Evolutionary conservation across 2,888 invertebrate species (phyloP), one percentile per base, ranked within the genome.

Genomic region (Sepiola atlantica): DNA sequence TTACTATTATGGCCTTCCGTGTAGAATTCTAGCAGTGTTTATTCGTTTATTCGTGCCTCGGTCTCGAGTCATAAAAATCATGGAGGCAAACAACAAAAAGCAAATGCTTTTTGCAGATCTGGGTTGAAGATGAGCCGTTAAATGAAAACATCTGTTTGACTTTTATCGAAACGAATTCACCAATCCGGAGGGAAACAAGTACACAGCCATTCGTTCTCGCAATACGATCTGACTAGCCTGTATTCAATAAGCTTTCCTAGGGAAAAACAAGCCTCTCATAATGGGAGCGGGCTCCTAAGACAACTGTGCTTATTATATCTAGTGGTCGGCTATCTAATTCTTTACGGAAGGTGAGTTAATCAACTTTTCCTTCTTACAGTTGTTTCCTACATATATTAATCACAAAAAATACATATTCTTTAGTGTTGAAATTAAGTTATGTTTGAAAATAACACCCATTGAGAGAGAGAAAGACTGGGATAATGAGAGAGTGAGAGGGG

Each of bases 41-140:
- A 77, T 77, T 77, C n/a, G 77, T 77, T 77, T 77, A 32, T 77
- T 77, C n/a, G 77, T 77, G n/a, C 77, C 32, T 77, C n/a, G 77
- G 21, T 77, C n/a, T n/a, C 21, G 77, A 77, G n/a, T 77, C 77
- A 77, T 77, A 77, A 77, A 77, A 77, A 77, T 77, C n/a, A n/a
- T 77, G 16, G n/a, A 32, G 77, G 77, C 16, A 32, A 28, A 77
- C 16, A 77, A 45, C 45, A 45, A 45, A 45, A 45, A 45, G 45
- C 45, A 77, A 77, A 77, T 24, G 28, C 28, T 61, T 61, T 61
- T 61, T 61, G n/a, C 32, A 77, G 77, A 77, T 77, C 77, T 77
- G n/a, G 77, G n/a, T n/a, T n/a, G 77, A 77, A 77, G 77, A 77
- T 77, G 77, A 77, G n/a, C n/a, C n/a, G 77, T 77, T n/a, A 77